phyloP scores from a whole-genome alignment of 2,113 vertebrate species.

The Phylloscopus whistleri region DNA sequence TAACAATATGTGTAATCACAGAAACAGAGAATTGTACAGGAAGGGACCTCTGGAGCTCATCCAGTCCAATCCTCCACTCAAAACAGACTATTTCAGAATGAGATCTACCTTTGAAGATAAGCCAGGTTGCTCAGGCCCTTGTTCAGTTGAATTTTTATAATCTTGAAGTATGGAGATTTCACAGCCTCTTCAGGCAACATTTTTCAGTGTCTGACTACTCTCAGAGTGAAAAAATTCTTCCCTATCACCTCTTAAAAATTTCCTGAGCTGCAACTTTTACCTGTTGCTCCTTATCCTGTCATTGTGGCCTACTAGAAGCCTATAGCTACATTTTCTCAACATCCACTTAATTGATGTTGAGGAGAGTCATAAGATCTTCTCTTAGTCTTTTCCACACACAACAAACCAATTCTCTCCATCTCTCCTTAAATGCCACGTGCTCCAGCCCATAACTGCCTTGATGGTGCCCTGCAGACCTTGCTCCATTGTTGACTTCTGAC shows the following conservation, averaged over 20 bases:
- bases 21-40: not conserved
- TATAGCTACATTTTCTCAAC: not conserved
- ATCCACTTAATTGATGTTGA: not conserved
- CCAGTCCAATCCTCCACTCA: not conserved
- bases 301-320: not conserved
- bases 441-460: not conserved
- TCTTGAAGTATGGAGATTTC: not conserved
- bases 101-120: not conserved
- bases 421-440: not conserved
- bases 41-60: not conserved
- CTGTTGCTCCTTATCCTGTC: not conserved
- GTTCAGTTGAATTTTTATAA: not conserved
- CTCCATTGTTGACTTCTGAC: not conserved
- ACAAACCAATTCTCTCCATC: not conserved
- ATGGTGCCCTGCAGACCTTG: not conserved
- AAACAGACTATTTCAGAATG: not conserved
- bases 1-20: not conserved
- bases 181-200: not conserved
- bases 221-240: not conserved
- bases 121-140: not conserved
- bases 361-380: not conserved
- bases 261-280: not conserved
- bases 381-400: not conserved
- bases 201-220: not conserved
- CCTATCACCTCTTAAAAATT: not conserved